Evolutionary conservation across 2,797 vertebrate genomes (phyloP), one percentile per base, ranked within the genome.

Genomic region (Tokudaia tokunoshimensis): DNA sequence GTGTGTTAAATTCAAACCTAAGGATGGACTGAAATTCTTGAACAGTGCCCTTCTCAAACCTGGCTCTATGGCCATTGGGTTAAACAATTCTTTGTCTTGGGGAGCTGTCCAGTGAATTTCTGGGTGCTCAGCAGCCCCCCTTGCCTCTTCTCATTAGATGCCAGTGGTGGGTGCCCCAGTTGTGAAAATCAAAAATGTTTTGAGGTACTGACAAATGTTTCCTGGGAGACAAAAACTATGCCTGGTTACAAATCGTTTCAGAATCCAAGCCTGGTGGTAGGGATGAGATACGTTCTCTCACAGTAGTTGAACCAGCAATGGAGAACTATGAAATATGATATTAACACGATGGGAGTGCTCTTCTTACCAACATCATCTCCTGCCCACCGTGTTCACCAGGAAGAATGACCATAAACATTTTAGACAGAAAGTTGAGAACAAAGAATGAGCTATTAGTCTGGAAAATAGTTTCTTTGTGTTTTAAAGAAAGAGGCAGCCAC

Each of bases 101-200:
- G 52, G 47, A 15, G 6, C 31, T 59, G 29, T 20, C 29, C 55
- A 76, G 19, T 65, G 29, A 63, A 76, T 59, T 86, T 50, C 10
- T 37, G 76, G 67, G 85, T 83, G 6, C 80, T 94, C 9, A 86
- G 65, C 47, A 94, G 34, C 6, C n/a, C 47, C 70, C 44, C 22
- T 76, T 52, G 26, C 34, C 75, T 94, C 57, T 52, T 29, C 26
- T 31, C 50, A 41, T 61, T 47, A 79, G 44, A 79, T 83, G 41
- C 55, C 26, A n/a, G 63, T 47, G 72, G 47, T 24, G 65, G 70
- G n/a, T 74, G 55, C 17, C 4, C 24, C 29, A 70, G 74, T 50
- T 91, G 52, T 79, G n/a, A 93, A 93, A 95, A 88, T 50, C 9
- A 47, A 92, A 89, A 70, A 65, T 83, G 37, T 94, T 90, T 85